Percentiles rank a stretch among this genome's conserved stretches.
Conservation (phyloP, 2,888 invertebrate species). For the Dromius quadrimaculatus region DNA sequence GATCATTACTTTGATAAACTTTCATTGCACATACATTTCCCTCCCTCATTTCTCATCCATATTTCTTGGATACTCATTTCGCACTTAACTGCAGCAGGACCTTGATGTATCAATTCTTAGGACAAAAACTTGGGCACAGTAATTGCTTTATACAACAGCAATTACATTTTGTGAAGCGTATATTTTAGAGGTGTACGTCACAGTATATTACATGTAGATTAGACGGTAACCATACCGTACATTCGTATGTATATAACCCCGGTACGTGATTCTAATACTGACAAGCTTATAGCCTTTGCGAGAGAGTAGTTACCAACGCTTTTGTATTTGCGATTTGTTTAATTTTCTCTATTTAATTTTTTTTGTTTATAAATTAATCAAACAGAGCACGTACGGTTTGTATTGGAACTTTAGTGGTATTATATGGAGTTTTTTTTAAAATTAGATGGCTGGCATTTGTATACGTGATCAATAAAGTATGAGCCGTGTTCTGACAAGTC, state of each 20-base stretch:
- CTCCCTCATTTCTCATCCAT: no score
- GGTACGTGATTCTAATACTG: constrained; percentile 16
- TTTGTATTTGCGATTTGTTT: constrained; percentile 34
- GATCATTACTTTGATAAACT: no score
- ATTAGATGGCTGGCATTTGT: constrained; percentile 1
- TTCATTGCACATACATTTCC: no score
- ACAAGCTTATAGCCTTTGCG: constrained; percentile 15
- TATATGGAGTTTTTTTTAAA: constrained; percentile 13
- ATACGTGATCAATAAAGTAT: constrained; percentile 19
- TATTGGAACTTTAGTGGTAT: constrained; percentile 19
- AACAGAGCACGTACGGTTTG: constrained; percentile 39
- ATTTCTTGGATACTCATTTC: no score
- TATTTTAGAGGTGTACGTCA: constrained; percentile 9
- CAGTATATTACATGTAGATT: constrained; percentile 17
- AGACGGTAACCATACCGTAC: constrained; percentile 15
- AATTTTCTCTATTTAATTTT: constrained; percentile 36
- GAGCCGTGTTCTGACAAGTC: no score
- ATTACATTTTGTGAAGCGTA: constrained; percentile 10
- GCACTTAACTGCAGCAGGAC: no score
- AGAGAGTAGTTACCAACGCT: constrained; percentile 21
- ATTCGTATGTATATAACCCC: constrained; percentile 36
- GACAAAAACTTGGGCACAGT: no score
- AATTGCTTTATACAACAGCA: constrained; percentile 3
- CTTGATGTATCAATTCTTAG: no score
- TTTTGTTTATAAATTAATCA: constrained; percentile 44